A percentile compares a stretch with the other conserved stretches of the same genome.
Conservation (phyloP, 2,888 invertebrate genomes). For the Metacarcinus magister region DNA sequence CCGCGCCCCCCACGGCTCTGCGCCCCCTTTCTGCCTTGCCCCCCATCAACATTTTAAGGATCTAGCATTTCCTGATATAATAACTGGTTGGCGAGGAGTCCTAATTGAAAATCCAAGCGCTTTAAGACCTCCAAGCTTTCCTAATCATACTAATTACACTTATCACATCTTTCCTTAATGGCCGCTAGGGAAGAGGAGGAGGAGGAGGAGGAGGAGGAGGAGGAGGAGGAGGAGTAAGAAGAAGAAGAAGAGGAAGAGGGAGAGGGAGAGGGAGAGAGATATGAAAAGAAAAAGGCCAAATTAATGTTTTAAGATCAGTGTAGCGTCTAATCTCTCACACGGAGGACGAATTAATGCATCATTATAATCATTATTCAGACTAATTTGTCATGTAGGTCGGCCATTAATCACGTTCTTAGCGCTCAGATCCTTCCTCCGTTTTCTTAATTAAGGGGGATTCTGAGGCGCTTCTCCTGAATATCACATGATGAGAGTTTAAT, state of each 20-base stretch:
- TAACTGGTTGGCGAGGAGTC: constrained; percentile 55
- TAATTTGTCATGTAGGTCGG: constrained; percentile 79
- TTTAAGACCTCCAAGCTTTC: constrained; percentile 72
- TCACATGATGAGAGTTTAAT: constrained; percentile 79
- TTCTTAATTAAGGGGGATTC: constrained; percentile 79
- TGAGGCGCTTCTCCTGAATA: constrained; percentile 75
- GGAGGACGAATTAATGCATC: constrained; percentile 79
- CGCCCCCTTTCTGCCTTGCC: not conserved
- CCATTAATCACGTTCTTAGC: constrained; percentile 79
- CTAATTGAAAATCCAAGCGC: constrained; percentile 75
- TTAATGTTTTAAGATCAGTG: constrained; percentile 78
- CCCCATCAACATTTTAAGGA: constrained; percentile 39
- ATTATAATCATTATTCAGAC: constrained; percentile 72
- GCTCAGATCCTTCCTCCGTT: constrained; percentile 75
- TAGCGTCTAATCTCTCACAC: constrained; percentile 68
- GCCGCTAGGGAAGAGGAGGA: constrained; percentile 14
- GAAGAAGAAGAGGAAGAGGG: constrained; percentile 26
- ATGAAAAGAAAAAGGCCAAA: constrained; percentile 52
- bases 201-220: not conserved
- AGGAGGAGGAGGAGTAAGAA: not conserved
- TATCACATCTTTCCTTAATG: constrained; percentile 76
- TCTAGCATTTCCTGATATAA: constrained; percentile 60
- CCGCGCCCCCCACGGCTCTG: not conserved
- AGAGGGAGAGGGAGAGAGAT: not conserved
- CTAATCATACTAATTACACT: constrained; percentile 78